phyloP scores from a whole-genome alignment of 2,797 vertebrate species.

The Notamacropus eugenii region DNA sequence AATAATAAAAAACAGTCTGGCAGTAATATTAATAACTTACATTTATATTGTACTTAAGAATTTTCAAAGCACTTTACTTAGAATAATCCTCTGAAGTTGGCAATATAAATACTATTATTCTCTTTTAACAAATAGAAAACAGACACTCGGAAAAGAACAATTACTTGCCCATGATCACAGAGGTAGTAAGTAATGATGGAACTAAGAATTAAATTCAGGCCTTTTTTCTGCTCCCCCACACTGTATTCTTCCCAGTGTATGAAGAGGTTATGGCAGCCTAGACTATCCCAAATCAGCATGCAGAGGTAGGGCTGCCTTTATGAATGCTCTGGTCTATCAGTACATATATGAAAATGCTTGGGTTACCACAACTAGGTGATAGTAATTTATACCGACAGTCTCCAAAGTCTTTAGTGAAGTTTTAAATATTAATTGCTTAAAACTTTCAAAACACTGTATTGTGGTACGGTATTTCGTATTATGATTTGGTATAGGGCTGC shows the following conservation, averaged over 20 bases:
- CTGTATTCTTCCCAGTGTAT: neutral
- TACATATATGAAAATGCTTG: too few relatives aligned
- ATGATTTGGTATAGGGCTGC: neutral
- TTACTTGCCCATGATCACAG: neutral
- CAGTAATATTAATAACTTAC: neutral
- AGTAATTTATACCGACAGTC: neutral
- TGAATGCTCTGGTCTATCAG: too few relatives aligned
- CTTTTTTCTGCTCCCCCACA: neutral
- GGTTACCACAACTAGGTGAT: neutral
- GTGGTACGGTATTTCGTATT: neutral
- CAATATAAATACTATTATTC: neutral
- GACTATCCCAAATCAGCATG: neutral
- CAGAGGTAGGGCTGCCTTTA: neutral
- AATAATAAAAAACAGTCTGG: neutral
- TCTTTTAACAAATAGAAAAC: neutral
- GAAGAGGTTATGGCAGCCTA: neutral
- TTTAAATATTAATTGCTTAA: neutral
- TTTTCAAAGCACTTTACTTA: neutral
- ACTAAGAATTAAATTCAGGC: neutral
- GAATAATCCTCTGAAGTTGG: neutral
- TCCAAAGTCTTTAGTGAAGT: neutral
- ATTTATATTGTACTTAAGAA: neutral
- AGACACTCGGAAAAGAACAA: neutral
- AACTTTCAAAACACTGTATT: neutral
- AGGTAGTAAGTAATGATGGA: neutral